Evolutionary conservation across 2,113 vertebrate genomes (phyloP).

Genomic region (Xyliphius kryptos): DNA sequence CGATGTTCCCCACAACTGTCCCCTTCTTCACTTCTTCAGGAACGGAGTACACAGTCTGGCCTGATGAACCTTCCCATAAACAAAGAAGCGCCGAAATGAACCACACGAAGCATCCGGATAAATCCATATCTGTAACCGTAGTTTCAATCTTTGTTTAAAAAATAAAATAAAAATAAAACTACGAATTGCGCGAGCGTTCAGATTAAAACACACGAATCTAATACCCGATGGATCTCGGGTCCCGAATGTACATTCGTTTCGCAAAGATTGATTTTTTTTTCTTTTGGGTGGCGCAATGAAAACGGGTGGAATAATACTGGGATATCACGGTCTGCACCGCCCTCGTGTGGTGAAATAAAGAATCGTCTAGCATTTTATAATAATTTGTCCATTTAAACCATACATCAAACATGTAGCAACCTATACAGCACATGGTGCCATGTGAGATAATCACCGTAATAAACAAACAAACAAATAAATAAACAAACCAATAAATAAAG

Average conservation of each 20-base stretch:
- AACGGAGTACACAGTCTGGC: constrained; percentile 56
- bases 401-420: too few species aligned
- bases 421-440: too few species aligned
- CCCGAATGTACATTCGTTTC: not conserved
- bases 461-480: too few species aligned
- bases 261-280: too few species aligned
- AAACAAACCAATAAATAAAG: too few species aligned
- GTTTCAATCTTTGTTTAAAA: too few species aligned
- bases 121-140: constrained; percentile 19
- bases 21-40: constrained; percentile 60
- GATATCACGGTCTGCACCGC: constrained; percentile 29
- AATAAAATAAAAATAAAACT: not conserved
- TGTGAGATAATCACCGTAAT: too few species aligned
- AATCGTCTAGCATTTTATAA: too few species aligned
- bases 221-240: not conserved
- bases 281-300: too few species aligned
- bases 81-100: constrained; percentile 41
- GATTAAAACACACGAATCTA: too few species aligned
- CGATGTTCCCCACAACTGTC: constrained; percentile 59
- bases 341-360: constrained; percentile 1
- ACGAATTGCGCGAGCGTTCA: not conserved
- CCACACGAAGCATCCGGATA: constrained; percentile 4
- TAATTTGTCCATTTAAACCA: too few species aligned
- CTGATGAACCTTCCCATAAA: constrained; percentile 37
- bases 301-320: not conserved